Conservation (phyloP, 1,140 invertebrate genomes). For the Telenomus remus region DNA sequence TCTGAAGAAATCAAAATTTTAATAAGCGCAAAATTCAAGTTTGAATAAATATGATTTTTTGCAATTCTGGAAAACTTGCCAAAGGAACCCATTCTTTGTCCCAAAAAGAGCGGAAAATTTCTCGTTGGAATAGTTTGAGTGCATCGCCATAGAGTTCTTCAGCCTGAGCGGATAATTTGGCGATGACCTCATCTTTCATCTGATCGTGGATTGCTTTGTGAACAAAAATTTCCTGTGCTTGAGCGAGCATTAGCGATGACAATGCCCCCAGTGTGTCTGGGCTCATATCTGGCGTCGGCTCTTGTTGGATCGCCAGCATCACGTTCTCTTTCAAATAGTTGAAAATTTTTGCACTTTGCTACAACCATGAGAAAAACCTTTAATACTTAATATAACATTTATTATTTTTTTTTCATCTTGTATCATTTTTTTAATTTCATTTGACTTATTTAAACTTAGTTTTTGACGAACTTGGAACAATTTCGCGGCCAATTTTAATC, state of each 20-base stretch:
- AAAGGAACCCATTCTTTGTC: slow-evolving; percentile 91
- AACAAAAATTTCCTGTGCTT: slow-evolving; percentile 98
- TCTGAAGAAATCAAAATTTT: slow-evolving; percentile 67
- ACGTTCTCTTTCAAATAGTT: slow-evolving; percentile 90
- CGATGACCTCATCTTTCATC: slow-evolving; percentile 95
- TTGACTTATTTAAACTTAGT: no score
- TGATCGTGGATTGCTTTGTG: slow-evolving; percentile 94
- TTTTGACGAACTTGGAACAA: slow-evolving; percentile 84
- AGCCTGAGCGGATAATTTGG: slow-evolving; percentile 93
- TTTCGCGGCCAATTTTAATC: slow-evolving; percentile 94
- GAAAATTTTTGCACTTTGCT: slow-evolving; percentile 95
- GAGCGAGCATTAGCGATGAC: slow-evolving; percentile 93
- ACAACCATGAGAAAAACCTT: slow-evolving; percentile 53
- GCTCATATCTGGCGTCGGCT: slow-evolving; percentile 95
- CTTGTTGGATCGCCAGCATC: slow-evolving; percentile 90
- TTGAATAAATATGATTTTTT: no score
- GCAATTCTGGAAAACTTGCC: slow-evolving; percentile 70
- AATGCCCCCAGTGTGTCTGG: slow-evolving; percentile 93
- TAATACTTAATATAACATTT: neutral
- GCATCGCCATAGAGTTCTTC: slow-evolving; percentile 96
- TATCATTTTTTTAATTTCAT: no score
- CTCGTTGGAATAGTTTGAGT: slow-evolving; percentile 90
- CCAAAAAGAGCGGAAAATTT: slow-evolving; percentile 88
- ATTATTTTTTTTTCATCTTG: no score
- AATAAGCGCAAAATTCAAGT: neutral